These are phyloP conservation scores for Spilogale gracilis DNA, from an alignment of 2,113 vertebrate genomes.

Conservation along the genomic window DNA sequence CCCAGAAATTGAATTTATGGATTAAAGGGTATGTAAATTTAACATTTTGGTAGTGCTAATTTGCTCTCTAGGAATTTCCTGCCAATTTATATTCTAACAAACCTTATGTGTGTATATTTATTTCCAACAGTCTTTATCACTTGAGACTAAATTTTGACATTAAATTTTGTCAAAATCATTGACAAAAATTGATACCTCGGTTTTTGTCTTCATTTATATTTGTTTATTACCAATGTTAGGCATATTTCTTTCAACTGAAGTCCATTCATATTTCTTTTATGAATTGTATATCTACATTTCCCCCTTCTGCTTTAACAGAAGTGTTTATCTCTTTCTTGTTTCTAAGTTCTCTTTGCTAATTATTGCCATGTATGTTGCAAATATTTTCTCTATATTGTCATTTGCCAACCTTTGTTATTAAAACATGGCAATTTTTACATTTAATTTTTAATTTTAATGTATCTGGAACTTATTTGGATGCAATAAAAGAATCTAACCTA, in stretches of 20 bases:
- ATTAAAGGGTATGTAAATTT: background rate
- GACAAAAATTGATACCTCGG: background rate
- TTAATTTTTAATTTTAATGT: slow-evolving; percentile 67
- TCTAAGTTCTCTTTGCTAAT: background rate
- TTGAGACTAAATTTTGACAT: slow-evolving; percentile 7
- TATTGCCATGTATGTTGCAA: background rate
- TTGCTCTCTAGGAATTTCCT: background rate
- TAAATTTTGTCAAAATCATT: slow-evolving; percentile 12
- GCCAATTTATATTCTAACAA: background rate
- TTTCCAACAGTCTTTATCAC: background rate
- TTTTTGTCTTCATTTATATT: slow-evolving; percentile 14
- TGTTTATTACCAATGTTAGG: background rate
- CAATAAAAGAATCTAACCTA: background rate
- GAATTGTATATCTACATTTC: background rate
- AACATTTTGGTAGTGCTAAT: background rate
- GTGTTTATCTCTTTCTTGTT: background rate
- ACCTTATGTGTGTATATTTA: background rate
- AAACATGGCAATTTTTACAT: background rate
- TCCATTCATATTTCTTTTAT: background rate
- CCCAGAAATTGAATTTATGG: background rate
- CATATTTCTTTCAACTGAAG: background rate
- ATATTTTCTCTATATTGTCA: slow-evolving; percentile 8
- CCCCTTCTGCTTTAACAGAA: background rate
- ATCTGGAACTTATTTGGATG: background rate
- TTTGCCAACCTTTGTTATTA: slow-evolving; percentile 12